These are phyloP conservation scores for Ceryle rudis DNA, from an alignment of 2,797 vertebrate genomes.

Conservation along the genomic window DNA sequence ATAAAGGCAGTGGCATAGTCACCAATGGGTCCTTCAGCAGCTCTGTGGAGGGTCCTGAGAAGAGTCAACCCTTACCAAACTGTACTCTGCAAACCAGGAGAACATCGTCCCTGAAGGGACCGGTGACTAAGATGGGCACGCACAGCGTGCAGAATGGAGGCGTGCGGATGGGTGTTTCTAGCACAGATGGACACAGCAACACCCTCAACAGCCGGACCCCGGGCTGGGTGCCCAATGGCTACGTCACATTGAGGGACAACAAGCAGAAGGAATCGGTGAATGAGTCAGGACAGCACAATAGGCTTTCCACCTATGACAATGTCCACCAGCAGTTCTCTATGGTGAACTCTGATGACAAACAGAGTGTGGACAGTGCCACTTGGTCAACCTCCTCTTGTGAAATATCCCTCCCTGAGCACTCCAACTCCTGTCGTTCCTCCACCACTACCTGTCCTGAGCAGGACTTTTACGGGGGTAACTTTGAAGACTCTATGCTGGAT, in stretches of 20 bases:
- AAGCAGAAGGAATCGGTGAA: constrained; percentile 80
- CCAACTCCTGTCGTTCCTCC: constrained; percentile 94
- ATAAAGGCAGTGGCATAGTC: constrained; percentile 95
- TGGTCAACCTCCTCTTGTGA: constrained; percentile 99
- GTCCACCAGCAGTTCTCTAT: constrained; percentile 92
- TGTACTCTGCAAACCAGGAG: constrained; percentile 85
- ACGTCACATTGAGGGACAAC: constrained; percentile 88
- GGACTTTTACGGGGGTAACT: constrained; percentile 89
- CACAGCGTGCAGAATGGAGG: constrained; percentile 86
- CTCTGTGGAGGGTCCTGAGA: constrained; percentile 85
- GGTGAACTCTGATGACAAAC: constrained; percentile 92
- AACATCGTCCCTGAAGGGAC: constrained; percentile 85
- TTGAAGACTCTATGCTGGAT: constrained; percentile 88
- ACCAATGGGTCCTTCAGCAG: constrained; percentile 98
- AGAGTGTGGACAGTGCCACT: constrained; percentile 96
- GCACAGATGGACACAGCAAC: constrained; percentile 81
- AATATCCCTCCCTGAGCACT: constrained; percentile 96
- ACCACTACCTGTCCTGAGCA: constrained; percentile 97
- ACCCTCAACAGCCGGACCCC: constrained; percentile 78
- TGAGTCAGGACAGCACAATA: constrained; percentile 87
- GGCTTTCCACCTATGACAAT: constrained; percentile 96
- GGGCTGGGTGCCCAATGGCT: constrained; percentile 88
- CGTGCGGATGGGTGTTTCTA: constrained; percentile 87
- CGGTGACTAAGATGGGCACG: constrained; percentile 95
- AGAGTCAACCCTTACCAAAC: constrained; percentile 81